Percentiles rank a stretch among this genome's conserved stretches.
phyloP scores from a whole-genome alignment of 2,797 vertebrate genomes.

The Cirrhinus mrigala region DNA sequence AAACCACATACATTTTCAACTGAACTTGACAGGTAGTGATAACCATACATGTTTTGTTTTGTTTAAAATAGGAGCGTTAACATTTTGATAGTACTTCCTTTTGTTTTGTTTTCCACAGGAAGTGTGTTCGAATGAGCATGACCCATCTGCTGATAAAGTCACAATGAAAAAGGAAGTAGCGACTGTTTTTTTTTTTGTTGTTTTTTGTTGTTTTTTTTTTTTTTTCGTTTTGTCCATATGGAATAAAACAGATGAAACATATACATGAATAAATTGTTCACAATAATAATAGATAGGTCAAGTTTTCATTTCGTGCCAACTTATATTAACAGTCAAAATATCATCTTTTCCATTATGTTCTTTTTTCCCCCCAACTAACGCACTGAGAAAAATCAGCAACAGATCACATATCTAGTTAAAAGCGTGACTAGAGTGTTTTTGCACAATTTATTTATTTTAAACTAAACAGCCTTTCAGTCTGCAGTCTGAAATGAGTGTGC shows the following conservation, averaged over 20 bases:
- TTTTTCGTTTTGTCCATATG: no score
- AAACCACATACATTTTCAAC: neutral
- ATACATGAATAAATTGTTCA: neutral
- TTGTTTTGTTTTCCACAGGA: neutral
- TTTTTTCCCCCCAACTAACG: neutral
- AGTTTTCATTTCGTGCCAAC: neutral
- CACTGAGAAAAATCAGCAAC: neutral
- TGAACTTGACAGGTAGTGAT: neutral
- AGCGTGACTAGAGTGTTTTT: neutral
- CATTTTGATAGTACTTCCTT: neutral
- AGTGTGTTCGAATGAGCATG: neutral
- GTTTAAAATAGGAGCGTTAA: neutral
- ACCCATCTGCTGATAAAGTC: no score
- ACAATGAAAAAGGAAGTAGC: no score
- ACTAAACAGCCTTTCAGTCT: neutral
- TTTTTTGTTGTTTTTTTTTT: no score
- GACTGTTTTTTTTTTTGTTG: no score
- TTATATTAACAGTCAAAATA: neutral
- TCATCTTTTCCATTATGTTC: neutral
- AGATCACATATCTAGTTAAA: neutral
- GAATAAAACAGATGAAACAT: neutral
- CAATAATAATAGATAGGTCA: neutral
- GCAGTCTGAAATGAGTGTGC: constrained; percentile 19
- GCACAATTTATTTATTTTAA: neutral
- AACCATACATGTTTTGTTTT: neutral